A percentile compares a stretch with the other conserved stretches of the same genome.
phyloP scores from a whole-genome alignment of 2,113 vertebrate species.

The Perccottus glenii region DNA sequence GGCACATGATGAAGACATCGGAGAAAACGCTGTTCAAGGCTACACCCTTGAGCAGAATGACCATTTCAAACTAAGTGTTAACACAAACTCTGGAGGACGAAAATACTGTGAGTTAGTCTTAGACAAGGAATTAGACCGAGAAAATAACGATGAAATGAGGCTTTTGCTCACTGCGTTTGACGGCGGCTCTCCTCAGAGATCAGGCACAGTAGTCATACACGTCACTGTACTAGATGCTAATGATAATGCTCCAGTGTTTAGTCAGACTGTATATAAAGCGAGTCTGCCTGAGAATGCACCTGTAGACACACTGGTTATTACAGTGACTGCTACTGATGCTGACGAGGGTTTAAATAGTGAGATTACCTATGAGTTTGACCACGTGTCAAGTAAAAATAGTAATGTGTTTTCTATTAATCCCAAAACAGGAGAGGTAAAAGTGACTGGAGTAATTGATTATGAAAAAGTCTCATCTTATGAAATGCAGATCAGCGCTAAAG shows the following conservation, averaged over 20 bases:
- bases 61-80: slow-evolving; percentile 57
- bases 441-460: slow-evolving; percentile 72
- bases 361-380: slow-evolving; percentile 73
- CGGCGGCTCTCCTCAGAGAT: slow-evolving; percentile 50
- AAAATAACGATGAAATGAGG: slow-evolving; percentile 20
- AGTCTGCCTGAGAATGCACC: slow-evolving; percentile 51
- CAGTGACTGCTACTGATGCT: slow-evolving; percentile 73
- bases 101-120: slow-evolving; percentile 57
- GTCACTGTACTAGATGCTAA: slow-evolving; percentile 54
- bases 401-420: slow-evolving; percentile 68
- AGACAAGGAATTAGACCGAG: slow-evolving; percentile 37
- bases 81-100: slow-evolving; percentile 42
- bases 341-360: slow-evolving; percentile 76
- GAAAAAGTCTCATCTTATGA: slow-evolving; percentile 75
- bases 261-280: slow-evolving; percentile 43
- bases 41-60: slow-evolving; percentile 66
- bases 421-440: slow-evolving; percentile 71
- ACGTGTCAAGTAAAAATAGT: too few relatives aligned
- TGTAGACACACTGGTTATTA: slow-evolving; percentile 45
- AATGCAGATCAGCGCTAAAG: slow-evolving; percentile 70
- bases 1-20: slow-evolving; percentile 72
- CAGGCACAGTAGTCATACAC: slow-evolving; percentile 40
- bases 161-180: slow-evolving; percentile 48
- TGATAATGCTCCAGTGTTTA: slow-evolving; percentile 55
- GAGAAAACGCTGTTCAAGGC: slow-evolving; percentile 64